phyloP scores from a whole-genome alignment of 2,888 invertebrate genomes.

The Margaritifera margaritifera region DNA sequence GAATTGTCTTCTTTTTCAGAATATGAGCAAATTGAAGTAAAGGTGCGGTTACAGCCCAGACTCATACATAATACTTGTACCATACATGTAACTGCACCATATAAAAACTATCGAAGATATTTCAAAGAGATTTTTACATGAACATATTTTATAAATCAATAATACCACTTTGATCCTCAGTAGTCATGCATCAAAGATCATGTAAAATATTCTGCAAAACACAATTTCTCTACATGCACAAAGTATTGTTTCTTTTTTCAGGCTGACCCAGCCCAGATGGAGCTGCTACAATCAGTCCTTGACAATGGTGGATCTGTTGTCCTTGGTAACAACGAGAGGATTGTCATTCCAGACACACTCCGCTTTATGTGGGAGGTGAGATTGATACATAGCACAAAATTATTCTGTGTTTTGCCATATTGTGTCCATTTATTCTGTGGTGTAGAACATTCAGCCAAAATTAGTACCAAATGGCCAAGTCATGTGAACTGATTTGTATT shows the following conservation, averaged over 20 bases:
- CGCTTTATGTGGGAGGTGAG: conserved; percentile 72
- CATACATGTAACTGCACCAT: too few relatives aligned
- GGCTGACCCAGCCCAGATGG: conserved; percentile 68
- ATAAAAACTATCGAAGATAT: too few relatives aligned
- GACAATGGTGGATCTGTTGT: conserved; percentile 65
- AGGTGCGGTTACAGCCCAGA: too few relatives aligned
- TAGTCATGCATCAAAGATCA: too few relatives aligned
- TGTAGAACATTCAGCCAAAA: neutral
- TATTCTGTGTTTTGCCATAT: neutral
- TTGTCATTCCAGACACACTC: conserved; percentile 62
- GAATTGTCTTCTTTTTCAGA: too few relatives aligned
- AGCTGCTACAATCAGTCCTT: conserved; percentile 63
- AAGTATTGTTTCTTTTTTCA: conserved; percentile 26
- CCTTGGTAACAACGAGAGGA: conserved; percentile 69
- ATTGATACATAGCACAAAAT: neutral
- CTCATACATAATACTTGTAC: too few relatives aligned
- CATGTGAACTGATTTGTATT: neutral
- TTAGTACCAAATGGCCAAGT: neutral
- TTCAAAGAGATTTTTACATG: too few relatives aligned
- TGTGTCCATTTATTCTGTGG: neutral
- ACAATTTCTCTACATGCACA: neutral
- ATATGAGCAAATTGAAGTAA: too few relatives aligned
- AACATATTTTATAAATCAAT: too few relatives aligned
- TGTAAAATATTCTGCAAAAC: neutral
- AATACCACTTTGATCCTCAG: too few relatives aligned